Conservation (phyloP, 2,113 vertebrate genomes). For the Leucopsar rothschildi region DNA sequence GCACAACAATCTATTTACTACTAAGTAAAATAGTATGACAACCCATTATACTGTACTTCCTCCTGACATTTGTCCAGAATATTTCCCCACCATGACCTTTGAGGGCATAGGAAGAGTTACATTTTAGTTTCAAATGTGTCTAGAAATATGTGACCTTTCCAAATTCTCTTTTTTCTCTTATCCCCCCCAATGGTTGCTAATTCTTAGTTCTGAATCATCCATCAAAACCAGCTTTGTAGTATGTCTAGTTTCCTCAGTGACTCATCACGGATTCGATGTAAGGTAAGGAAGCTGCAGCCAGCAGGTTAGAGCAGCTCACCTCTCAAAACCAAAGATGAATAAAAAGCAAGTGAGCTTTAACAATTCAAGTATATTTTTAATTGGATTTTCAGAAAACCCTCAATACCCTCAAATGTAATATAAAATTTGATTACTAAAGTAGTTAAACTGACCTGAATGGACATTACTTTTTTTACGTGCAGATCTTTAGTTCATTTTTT, state of each 20-base stretch:
- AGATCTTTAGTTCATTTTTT: not conserved
- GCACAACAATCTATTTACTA: not conserved
- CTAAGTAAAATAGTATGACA: not conserved
- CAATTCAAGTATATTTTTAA: not conserved
- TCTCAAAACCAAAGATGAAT: not conserved
- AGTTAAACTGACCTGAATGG: not conserved
- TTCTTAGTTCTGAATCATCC: constrained; percentile 28
- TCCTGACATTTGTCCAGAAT: not conserved
- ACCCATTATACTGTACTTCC: not conserved
- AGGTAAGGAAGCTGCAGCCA: constrained; percentile 1
- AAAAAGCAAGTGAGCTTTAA: not conserved
- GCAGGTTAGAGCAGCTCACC: not conserved
- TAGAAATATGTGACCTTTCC: not conserved
- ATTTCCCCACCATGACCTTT: not conserved
- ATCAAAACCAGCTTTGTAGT: not conserved
- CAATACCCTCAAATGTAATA: not conserved
- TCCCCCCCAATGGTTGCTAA: not conserved
- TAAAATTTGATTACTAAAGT: not conserved
- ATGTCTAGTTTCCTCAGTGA: not conserved
- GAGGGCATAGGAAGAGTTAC: not conserved
- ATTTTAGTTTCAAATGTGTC: not conserved
- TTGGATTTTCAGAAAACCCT: not conserved
- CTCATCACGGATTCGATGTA: not conserved
- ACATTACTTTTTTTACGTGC: not conserved
- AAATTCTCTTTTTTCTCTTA: not conserved